Evolutionary conservation across 2,113 vertebrate species (phyloP).

Genomic region (Cynocephalus volans): DNA sequence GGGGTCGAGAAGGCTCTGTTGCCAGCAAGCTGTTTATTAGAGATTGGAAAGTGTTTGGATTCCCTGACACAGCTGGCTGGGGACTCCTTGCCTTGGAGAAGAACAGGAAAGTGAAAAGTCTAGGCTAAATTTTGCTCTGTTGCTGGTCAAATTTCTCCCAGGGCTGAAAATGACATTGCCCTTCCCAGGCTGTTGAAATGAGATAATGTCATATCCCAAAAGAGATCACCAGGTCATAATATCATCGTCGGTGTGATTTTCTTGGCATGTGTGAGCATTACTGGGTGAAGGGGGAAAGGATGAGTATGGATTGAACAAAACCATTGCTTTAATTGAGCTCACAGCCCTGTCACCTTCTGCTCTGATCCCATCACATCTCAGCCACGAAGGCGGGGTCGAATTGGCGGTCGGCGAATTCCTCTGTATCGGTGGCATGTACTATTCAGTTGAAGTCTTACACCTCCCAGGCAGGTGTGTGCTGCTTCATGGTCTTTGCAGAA

Average conservation of each 20-base stretch:
- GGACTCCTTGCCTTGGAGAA: conserved; percentile 65
- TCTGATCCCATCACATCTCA: conserved; percentile 65
- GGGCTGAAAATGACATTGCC: conserved; percentile 68
- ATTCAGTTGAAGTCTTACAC: background rate
- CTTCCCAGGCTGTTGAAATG: conserved; percentile 76
- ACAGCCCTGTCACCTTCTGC: conserved; percentile 59
- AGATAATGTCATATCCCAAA: conserved; percentile 79
- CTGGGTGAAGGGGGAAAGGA: conserved; percentile 56
- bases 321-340: conserved; percentile 78
- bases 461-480: background rate
- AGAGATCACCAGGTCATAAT: conserved; percentile 65
- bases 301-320: conserved; percentile 67
- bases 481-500: background rate
- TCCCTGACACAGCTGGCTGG: conserved; percentile 47
- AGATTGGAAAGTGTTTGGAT: conserved; percentile 60
- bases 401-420: conserved; percentile 34
- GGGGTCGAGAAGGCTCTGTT: background rate
- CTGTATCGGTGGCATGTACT: background rate
- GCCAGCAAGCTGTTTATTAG: conserved; percentile 68
- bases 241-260: conserved; percentile 78
- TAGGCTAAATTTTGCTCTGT: conserved; percentile 67
- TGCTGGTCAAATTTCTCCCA: conserved; percentile 74
- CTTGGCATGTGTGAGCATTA: conserved; percentile 54
- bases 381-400: background rate
- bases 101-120: conserved; percentile 70